Percentiles rank a stretch among this genome's conserved stretches.
Evolutionary conservation across 2,888 invertebrate species (phyloP).

Genomic region (Salticus scenicus): DNA sequence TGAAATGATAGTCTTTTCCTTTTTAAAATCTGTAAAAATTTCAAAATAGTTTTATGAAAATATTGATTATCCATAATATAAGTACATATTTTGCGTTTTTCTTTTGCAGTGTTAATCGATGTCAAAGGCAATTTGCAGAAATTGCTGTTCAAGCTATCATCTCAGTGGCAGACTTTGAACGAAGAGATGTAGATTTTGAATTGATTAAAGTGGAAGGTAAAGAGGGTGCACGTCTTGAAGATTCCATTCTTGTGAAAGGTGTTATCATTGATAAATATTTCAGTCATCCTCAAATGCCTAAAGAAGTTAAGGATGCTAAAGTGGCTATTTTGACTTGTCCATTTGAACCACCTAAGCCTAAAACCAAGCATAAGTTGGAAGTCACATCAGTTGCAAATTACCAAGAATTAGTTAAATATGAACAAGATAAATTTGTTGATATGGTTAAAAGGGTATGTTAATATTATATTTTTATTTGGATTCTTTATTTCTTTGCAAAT

Average conservation of each 20-base stretch:
- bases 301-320: slow-evolving; percentile 88
- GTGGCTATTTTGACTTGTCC: slow-evolving; percentile 98
- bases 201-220: slow-evolving; percentile 98
- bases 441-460: slow-evolving; percentile 86
- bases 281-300: slow-evolving; percentile 99
- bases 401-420: slow-evolving; percentile 91
- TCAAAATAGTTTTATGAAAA: no score
- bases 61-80: no score
- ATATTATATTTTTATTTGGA: not conserved
- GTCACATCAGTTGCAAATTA: slow-evolving; percentile 97
- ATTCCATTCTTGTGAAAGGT: slow-evolving; percentile 95
- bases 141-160: slow-evolving; percentile 98
- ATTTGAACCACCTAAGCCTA: slow-evolving; percentile 99
- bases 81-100: slow-evolving; percentile 26
- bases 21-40: no score
- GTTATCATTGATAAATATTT: slow-evolving; percentile 99
- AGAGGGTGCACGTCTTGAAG: slow-evolving; percentile 96
- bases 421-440: slow-evolving; percentile 93
- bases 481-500: not conserved
- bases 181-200: slow-evolving; percentile 98
- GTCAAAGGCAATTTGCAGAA: slow-evolving; percentile 97
- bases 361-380: slow-evolving; percentile 99
- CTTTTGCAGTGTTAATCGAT: slow-evolving; percentile 87
- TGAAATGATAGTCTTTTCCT: no score
- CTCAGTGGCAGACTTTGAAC: slow-evolving; percentile 94